Evolutionary conservation across 1,140 invertebrate genomes (phyloP).

Genomic region (Saccostrea echinata): DNA sequence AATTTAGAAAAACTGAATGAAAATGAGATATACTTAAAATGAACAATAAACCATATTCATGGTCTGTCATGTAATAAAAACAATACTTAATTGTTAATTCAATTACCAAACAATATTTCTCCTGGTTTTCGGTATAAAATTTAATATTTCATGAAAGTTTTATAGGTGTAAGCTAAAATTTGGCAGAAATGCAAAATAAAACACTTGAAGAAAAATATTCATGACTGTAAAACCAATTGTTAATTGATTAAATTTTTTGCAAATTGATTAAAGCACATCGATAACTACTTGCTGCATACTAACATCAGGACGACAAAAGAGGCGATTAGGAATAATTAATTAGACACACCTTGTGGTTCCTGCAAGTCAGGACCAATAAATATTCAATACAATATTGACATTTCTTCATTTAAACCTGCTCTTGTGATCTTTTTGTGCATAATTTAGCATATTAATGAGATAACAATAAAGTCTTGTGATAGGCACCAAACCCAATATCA

Average conservation of each 20-base stretch:
- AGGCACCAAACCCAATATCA: neutral
- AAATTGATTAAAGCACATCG: conserved; percentile 13
- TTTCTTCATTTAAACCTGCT: conserved; percentile 37
- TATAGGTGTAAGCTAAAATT: neutral
- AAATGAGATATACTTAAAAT: neutral
- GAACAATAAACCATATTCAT: neutral
- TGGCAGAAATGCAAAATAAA: neutral
- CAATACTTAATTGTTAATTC: neutral
- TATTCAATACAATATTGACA: conserved; percentile 38
- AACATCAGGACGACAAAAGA: neutral
- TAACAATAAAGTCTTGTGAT: conserved; percentile 9
- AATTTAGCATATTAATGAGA: conserved; percentile 22
- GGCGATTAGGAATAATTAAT: conserved; percentile 35
- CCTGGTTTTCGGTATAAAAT: neutral
- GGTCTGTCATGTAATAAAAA: neutral
- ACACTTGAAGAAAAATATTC: neutral
- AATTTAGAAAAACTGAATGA: neutral
- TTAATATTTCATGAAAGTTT: neutral
- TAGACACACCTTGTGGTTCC: conserved; percentile 21
- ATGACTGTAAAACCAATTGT: neutral
- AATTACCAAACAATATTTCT: neutral
- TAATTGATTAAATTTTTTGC: conserved; percentile 16
- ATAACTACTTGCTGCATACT: neutral
- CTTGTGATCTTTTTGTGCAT: conserved; percentile 32
- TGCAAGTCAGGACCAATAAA: conserved; percentile 17